These are phyloP conservation scores for Drosophila rellima DNA, from an alignment of 2,888 invertebrate species.

Conservation along the genomic window DNA sequence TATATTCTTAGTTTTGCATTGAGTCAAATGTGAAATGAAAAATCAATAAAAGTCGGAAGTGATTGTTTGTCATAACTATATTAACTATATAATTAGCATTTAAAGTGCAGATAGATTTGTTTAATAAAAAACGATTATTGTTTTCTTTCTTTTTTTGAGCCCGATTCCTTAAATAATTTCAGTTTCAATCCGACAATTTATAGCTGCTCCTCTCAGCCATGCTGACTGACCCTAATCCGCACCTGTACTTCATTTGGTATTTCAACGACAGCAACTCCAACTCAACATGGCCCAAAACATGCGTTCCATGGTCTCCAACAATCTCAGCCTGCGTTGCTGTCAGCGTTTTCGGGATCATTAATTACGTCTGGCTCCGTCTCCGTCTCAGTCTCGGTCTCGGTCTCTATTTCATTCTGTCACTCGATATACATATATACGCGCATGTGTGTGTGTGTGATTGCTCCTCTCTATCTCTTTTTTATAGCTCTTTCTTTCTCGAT, in stretches of 20 bases:
- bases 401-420: constrained; percentile 28
- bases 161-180: constrained; percentile 30
- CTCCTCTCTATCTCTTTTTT: not conserved
- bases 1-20: not conserved
- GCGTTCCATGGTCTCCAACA: constrained; percentile 56
- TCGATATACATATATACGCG: not conserved
- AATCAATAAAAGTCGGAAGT: not conserved
- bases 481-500: constrained; percentile 2
- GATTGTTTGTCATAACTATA: too few relatives aligned
- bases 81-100: too few relatives aligned
- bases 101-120: constrained; percentile 29
- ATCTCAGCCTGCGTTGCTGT: constrained; percentile 51
- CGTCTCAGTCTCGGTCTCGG: constrained; percentile 1
- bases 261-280: constrained; percentile 25
- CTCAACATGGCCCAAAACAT: constrained; percentile 60
- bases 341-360: constrained; percentile 82
- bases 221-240: constrained; percentile 75
- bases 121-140: constrained; percentile 11
- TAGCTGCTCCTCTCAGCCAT: constrained; percentile 20
- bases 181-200: constrained; percentile 45
- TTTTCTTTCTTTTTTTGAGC: constrained; percentile 7
- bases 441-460: not conserved
- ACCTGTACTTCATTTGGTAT: constrained; percentile 67
- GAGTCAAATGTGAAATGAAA: not conserved
- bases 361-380: constrained; percentile 63